phyloP scores from a whole-genome alignment of 2,113 vertebrate genomes.

The Rhagologus leucostigma region DNA sequence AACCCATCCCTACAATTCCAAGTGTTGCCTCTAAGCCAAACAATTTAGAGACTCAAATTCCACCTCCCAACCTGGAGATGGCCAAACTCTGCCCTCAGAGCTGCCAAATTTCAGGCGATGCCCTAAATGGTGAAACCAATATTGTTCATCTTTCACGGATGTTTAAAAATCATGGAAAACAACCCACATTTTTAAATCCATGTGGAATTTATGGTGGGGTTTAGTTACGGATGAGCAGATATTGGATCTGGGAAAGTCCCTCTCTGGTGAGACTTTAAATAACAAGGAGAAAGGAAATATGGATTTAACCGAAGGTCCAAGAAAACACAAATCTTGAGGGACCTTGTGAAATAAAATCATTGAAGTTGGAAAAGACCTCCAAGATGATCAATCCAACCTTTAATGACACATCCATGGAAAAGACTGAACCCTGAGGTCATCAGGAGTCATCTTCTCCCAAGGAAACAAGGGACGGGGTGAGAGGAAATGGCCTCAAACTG shows the following conservation, averaged over 20 bases:
- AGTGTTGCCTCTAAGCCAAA: not conserved
- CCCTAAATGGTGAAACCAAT: accelerated
- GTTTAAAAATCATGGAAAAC: accelerated
- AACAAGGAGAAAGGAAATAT: not conserved
- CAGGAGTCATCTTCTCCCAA: not conserved
- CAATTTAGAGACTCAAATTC: not conserved
- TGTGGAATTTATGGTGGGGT: accelerated
- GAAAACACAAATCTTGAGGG: not conserved
- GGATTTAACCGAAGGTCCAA: not conserved
- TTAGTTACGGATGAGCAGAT: not conserved
- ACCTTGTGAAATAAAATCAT: accelerated
- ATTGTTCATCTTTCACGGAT: accelerated
- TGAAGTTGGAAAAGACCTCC: not conserved
- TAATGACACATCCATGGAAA: accelerated
- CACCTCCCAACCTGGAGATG: not conserved
- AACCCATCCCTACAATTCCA: not conserved
- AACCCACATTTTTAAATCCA: not conserved
- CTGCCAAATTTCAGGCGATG: not conserved
- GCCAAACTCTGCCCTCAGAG: not conserved
- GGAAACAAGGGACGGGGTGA: not conserved
- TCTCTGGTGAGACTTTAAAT: not conserved
- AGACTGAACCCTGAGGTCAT: not conserved
- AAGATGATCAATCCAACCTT: not conserved
- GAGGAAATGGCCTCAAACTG: accelerated
- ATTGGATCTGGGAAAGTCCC: accelerated